A percentile compares a stretch with the other conserved stretches of the same genome.
Conservation (phyloP, 2,113 vertebrate genomes). For the Echinops telfairi region DNA sequence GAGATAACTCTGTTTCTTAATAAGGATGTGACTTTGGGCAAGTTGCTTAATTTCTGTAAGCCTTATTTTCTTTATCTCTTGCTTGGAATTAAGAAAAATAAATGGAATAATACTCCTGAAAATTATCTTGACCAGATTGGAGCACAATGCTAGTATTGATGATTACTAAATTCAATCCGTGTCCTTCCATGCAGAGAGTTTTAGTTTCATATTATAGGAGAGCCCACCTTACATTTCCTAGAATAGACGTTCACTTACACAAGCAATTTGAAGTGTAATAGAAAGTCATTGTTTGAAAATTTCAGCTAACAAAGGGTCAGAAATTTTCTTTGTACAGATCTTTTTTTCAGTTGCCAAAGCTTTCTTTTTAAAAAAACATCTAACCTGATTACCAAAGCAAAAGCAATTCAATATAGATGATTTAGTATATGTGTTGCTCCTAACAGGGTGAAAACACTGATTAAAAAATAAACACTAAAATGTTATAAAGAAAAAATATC, state of each 20-base stretch:
- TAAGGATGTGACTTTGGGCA: not conserved
- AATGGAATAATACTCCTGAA: not conserved
- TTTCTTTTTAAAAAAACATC: not conserved
- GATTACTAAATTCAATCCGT: slow-evolving; percentile 54
- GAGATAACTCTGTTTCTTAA: slow-evolving; percentile 11
- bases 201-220: not conserved
- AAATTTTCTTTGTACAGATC: not conserved
- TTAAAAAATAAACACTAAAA: not conserved
- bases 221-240: not conserved
- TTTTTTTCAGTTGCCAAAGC: slow-evolving; percentile 20
- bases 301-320: not conserved
- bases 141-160: not conserved
- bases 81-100: slow-evolving; percentile 30
- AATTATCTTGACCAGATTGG: slow-evolving; percentile 2
- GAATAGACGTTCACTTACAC: slow-evolving; percentile 22
- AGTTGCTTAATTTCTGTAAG: slow-evolving; percentile 23
- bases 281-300: slow-evolving; percentile 44
- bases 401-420: slow-evolving; percentile 2
- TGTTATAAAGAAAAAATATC: not conserved
- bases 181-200: slow-evolving; percentile 2
- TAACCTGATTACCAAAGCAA: slow-evolving; percentile 59
- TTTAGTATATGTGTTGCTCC: not conserved
- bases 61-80: not conserved
- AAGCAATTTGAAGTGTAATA: slow-evolving; percentile 28
- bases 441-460: not conserved